A percentile compares a stretch with the other conserved stretches of the same genome.
Evolutionary conservation across 2,113 vertebrate species (phyloP).

Genomic region (Trachemys scripta): DNA sequence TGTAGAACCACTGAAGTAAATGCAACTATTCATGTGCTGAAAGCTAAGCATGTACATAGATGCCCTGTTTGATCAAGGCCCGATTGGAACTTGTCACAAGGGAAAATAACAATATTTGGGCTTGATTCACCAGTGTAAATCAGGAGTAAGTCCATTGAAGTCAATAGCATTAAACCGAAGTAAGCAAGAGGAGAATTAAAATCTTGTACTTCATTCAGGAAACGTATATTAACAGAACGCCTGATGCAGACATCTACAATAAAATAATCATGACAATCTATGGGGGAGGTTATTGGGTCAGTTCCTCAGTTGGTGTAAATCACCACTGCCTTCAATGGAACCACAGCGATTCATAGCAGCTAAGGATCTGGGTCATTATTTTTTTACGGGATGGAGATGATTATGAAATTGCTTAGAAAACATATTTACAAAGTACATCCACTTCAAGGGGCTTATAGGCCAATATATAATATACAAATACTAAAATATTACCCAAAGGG

Average conservation of each 20-base stretch:
- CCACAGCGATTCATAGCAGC: not conserved
- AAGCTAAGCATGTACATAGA: not conserved
- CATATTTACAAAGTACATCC: not conserved
- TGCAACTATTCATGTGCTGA: not conserved
- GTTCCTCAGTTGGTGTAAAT: rapidly evolving
- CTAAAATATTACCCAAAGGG: not conserved
- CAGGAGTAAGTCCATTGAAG: not conserved
- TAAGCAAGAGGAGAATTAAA: not conserved
- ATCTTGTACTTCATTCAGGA: not conserved
- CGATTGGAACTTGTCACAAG: not conserved
- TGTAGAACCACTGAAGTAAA: not conserved
- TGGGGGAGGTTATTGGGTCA: rapidly evolving
- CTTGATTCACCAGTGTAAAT: not conserved
- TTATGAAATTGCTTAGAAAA: not conserved
- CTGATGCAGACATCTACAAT: not conserved
- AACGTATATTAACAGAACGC: not conserved
- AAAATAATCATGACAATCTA: not conserved
- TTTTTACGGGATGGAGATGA: not conserved
- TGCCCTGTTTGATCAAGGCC: not conserved
- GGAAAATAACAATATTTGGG: not conserved
- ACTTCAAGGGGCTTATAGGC: not conserved
- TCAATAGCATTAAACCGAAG: rapidly evolving
- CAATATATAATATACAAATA: not conserved
- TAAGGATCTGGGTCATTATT: not conserved
- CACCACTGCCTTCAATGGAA: not conserved